Evolutionary conservation across 2,888 invertebrate genomes (phyloP).

Genomic region (Theretra japonica): DNA sequence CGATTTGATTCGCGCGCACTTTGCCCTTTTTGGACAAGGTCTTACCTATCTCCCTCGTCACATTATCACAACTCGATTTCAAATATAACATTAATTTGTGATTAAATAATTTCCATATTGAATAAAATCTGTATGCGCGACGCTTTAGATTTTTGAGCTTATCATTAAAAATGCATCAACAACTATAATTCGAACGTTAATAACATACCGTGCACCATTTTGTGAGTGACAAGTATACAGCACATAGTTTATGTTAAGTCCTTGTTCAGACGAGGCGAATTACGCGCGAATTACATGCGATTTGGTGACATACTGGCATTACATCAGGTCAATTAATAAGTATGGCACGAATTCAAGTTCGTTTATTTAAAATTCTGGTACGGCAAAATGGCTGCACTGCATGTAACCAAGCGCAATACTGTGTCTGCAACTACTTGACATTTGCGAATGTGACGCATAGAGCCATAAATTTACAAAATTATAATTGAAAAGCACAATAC

Average conservation of each 20-base stretch:
- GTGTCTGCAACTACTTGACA: no score
- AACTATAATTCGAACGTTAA: conserved; percentile 29
- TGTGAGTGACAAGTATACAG: conserved; percentile 7
- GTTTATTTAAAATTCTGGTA: no score
- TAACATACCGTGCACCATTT: conserved; percentile 26
- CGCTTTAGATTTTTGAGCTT: conserved; percentile 27
- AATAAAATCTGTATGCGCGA: conserved; percentile 8
- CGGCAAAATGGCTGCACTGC: no score
- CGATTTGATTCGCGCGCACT: neutral
- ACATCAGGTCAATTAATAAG: no score
- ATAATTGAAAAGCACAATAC: no score
- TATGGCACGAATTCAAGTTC: no score
- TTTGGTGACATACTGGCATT: no score
- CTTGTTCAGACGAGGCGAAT: no score
- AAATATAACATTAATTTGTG: conserved; percentile 15
- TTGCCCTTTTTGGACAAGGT: neutral
- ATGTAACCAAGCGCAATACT: no score
- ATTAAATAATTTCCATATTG: conserved; percentile 21
- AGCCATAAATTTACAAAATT: no score
- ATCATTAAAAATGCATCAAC: conserved; percentile 31
- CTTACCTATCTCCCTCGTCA: neutral
- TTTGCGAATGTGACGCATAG: no score
- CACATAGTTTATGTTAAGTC: neutral
- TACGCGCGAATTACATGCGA: no score
- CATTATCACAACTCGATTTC: conserved; percentile 23